A percentile compares a stretch with the other conserved stretches of the same genome.
These are phyloP conservation scores for Geodia barretti DNA, from an alignment of 37 sponge, comb jelly and placozoan genomes.

Conservation along the genomic window DNA sequence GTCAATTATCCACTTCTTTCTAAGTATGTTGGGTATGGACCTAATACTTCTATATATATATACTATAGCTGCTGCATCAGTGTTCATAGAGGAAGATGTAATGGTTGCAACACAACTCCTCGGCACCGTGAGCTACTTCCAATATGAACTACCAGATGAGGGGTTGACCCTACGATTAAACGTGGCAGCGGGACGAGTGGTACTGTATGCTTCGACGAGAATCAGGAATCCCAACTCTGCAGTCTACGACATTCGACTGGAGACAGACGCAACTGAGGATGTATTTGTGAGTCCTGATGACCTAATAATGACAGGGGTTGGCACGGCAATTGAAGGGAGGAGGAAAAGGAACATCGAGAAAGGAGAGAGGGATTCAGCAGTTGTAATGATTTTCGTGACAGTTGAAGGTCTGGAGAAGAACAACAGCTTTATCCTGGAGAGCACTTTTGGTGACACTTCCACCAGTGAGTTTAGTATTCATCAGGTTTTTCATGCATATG, in stretches of 20 bases:
- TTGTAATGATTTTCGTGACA: conserved; percentile 22
- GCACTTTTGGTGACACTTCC: conserved; percentile 16
- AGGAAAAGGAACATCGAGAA: neutral
- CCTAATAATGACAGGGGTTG: neutral
- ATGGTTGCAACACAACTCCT: neutral
- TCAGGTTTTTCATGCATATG: too few relatives aligned
- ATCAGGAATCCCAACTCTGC: conserved; percentile 48
- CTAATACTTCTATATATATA: too few relatives aligned
- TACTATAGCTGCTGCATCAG: neutral
- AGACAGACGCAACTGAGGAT: conserved; percentile 20
- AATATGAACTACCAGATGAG: conserved; percentile 21
- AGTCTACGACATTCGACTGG: conserved; percentile 28
- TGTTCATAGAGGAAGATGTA: neutral
- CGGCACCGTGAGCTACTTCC: conserved; percentile 9
- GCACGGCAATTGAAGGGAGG: neutral
- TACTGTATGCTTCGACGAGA: conserved; percentile 21
- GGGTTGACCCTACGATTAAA: conserved; percentile 44
- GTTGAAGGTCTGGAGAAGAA: conserved; percentile 13
- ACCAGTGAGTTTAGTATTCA: neutral
- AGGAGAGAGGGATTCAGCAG: neutral
- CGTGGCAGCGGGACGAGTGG: conserved; percentile 10
- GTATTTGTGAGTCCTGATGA: neutral
- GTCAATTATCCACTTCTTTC: too few relatives aligned
- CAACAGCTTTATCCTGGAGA: conserved; percentile 7
- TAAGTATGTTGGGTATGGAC: too few relatives aligned